Conservation (phyloP, 1,140 invertebrate genomes). For the Contarinia nasturtii region DNA sequence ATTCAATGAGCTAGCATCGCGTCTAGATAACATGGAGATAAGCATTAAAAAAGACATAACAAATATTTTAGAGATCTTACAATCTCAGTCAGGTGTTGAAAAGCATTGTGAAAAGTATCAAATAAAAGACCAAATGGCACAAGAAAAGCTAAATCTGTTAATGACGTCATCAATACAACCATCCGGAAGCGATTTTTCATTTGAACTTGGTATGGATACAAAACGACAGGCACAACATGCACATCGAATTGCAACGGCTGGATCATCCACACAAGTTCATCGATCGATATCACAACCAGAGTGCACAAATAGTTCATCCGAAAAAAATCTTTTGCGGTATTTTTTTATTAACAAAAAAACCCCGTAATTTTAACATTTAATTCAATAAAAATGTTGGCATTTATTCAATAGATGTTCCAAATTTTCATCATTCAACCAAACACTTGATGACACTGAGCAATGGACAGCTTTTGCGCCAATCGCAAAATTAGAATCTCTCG, state of each 20-base stretch:
- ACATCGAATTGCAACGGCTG: not conserved
- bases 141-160: conserved; percentile 1
- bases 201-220: conserved; percentile 4
- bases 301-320: not conserved
- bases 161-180: conserved; percentile 5
- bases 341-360: not conserved
- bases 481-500: conserved; percentile 41
- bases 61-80: conserved; percentile 5
- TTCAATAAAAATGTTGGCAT: not conserved
- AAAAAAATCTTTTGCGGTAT: conserved; percentile 6
- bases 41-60: conserved; percentile 5
- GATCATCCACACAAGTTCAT: conserved; percentile 4
- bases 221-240: conserved; percentile 1
- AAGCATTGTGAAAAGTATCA: conserved; percentile 1
- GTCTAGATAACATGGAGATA: conserved; percentile 5
- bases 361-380: no score
- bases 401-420: conserved; percentile 5
- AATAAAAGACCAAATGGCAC: conserved; percentile 2
- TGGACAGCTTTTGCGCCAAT: conserved; percentile 29
- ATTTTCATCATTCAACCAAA: conserved; percentile 7
- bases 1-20: conserved; percentile 3
- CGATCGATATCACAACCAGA: conserved; percentile 7
- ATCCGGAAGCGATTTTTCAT: conserved; percentile 8
- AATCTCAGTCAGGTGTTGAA: conserved; percentile 1
- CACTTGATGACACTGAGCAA: conserved; percentile 5